Conservation (phyloP, 1,140 invertebrate species). For the Drosophila dunni region DNA sequence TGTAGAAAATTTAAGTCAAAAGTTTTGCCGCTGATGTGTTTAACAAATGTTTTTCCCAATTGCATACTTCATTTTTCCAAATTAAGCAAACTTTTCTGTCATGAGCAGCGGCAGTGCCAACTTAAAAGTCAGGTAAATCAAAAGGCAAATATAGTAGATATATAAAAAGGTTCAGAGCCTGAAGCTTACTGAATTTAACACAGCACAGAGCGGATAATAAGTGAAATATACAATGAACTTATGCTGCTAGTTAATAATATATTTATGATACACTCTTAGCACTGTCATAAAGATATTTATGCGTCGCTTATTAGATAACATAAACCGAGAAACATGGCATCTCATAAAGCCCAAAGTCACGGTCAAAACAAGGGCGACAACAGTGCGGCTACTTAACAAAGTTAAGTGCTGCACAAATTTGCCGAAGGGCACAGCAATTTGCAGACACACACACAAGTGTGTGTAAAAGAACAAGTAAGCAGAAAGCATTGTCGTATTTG, state of each 20-base stretch:
- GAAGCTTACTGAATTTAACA: background rate
- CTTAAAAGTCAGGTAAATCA: background rate
- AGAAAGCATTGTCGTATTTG: conserved; percentile 30
- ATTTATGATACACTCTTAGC: conserved; percentile 58
- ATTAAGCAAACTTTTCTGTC: conserved; percentile 7
- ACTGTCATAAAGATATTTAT: conserved; percentile 54
- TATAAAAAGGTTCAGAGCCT: too few species aligned
- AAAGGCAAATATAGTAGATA: background rate
- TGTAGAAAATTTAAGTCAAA: conserved; percentile 13
- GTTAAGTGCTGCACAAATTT: conserved; percentile 74
- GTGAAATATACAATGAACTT: conserved; percentile 43
- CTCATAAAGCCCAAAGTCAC: conserved; percentile 35
- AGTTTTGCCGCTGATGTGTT: conserved; percentile 29
- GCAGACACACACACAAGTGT: background rate
- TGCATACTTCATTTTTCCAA: conserved; percentile 10
- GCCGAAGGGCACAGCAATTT: conserved; percentile 43
- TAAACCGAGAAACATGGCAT: conserved; percentile 54
- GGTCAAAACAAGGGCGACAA: conserved; percentile 33
- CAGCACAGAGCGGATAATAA: background rate
- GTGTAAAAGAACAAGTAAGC: conserved; percentile 23
- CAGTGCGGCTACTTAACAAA: conserved; percentile 63
- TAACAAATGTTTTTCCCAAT: conserved; percentile 36
- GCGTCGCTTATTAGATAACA: conserved; percentile 69
- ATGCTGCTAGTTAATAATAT: conserved; percentile 39
- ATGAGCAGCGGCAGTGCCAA: background rate